Conservation (phyloP, 1,140 invertebrate genomes). For the Ceratitis capitata region DNA sequence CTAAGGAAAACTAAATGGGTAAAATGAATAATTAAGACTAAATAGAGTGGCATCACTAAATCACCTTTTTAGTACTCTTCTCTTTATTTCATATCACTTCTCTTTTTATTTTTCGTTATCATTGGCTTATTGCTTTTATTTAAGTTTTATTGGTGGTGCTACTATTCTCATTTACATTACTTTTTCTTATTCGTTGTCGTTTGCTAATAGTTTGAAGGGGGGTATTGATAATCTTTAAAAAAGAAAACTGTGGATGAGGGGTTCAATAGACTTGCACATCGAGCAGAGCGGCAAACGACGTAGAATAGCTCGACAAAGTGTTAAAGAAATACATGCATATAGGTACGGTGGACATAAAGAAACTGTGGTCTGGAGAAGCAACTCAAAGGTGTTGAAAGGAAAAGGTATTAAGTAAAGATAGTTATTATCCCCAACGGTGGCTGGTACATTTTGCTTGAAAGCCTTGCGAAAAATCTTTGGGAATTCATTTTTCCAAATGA, state of each 20-base stretch:
- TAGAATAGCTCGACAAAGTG: neutral
- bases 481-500: too few relatives aligned
- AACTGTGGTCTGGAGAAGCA: neutral
- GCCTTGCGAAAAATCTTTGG: too few relatives aligned
- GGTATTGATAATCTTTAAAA: neutral
- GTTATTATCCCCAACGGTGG: too few relatives aligned
- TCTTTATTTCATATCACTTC: neutral
- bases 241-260: neutral
- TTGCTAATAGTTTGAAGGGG: conserved; percentile 6
- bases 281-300: neutral
- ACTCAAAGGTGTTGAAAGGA: neutral
- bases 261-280: conserved; percentile 5
- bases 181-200: neutral
- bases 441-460: too few relatives aligned
- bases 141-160: neutral
- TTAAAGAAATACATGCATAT: too few relatives aligned
- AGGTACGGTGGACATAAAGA: neutral
- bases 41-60: neutral
- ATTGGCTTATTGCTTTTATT: neutral
- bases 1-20: too few relatives aligned
- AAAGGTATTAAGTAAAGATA: neutral
- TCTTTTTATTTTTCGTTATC: neutral
- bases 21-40: too few relatives aligned
- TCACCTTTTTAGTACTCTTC: neutral
- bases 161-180: neutral